Evolutionary conservation across 2,113 vertebrate species (phyloP).

Genomic region (Myodes glareolus): DNA sequence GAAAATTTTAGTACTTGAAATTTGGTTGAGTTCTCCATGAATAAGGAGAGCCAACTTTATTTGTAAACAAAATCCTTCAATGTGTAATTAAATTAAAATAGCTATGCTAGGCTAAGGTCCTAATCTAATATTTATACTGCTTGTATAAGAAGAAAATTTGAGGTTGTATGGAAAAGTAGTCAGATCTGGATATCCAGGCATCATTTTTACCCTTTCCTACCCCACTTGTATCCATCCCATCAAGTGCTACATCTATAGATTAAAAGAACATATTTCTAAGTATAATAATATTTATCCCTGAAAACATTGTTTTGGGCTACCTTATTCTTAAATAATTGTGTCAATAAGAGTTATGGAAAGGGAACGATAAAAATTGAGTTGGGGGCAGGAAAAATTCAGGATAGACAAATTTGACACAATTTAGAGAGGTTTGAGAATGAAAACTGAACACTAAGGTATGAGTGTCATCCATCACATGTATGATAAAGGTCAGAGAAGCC

Average conservation of each 20-base stretch:
- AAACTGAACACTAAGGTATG: not conserved
- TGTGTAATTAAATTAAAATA: not conserved
- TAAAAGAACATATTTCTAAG: not conserved
- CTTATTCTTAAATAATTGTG: not conserved
- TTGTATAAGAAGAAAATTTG: not conserved
- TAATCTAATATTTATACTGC: not conserved
- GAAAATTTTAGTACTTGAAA: not conserved
- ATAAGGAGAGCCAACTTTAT: not conserved
- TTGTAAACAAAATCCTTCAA: not conserved
- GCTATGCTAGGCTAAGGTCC: not conserved
- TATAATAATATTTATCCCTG: not conserved
- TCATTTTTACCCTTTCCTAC: not conserved
- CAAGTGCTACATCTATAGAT: not conserved
- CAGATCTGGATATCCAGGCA: not conserved
- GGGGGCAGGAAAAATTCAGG: not conserved
- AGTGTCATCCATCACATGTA: not conserved
- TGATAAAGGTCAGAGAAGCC: not conserved
- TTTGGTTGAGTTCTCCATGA: not conserved
- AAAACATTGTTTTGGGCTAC: not conserved
- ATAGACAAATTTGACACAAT: not conserved
- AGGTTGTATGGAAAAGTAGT: not conserved
- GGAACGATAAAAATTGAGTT: not conserved
- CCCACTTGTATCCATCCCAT: not conserved
- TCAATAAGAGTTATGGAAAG: not conserved
- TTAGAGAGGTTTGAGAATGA: not conserved